Evolutionary conservation across 2,888 invertebrate genomes (phyloP), one percentile per base, ranked within the genome.

Genomic region (Philereme vetulata): DNA sequence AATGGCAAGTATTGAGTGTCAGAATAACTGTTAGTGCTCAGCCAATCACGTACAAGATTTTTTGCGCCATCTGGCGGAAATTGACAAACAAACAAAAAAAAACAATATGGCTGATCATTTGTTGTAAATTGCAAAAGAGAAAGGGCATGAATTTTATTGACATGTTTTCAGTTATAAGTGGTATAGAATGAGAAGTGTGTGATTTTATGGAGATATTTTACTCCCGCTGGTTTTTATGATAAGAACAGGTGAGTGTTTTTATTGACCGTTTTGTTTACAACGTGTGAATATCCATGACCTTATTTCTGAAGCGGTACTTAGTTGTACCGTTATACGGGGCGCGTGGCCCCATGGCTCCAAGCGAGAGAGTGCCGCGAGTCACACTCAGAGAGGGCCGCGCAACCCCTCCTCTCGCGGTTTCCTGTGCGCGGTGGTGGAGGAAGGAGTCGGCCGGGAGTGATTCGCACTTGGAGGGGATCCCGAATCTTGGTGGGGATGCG

Each of bases 391-490:
- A 62, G 62, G 62, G 54, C 62, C 57, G 81, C 78, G 75, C 87
- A 80, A 89, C 89, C 89, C 88, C 90, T 88, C 91, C 90, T 90
- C 91, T 89, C 85, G 82, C 86, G 72, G 80, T 83, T 86, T 87
- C 78, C 88, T 86, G 87, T 59, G 38, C 61, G 76, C 83, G 78
- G 88, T 86, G 88, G 90, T 86, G 90, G 91, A 86, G 88, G 83
- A 88, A 88, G 82, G 86, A 86, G 90, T 81, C 87, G 90, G 90
- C 89, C 90, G 91, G 91, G 88, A 89, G 90, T 89, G 86, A 89
- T 90, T 90, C 84, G 82, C 85, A 84, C 80, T 88, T 92, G 92
- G 92, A 91, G 92, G 92, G 92, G 92, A 91, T 90, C 90, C 85
- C 86, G 86, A 80, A 81, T 74, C 80, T 87, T 88, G 92, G 92